These are phyloP conservation scores for Dendrocincla tyrannina DNA, from an alignment of 2,797 vertebrate species.

Conservation along the genomic window DNA sequence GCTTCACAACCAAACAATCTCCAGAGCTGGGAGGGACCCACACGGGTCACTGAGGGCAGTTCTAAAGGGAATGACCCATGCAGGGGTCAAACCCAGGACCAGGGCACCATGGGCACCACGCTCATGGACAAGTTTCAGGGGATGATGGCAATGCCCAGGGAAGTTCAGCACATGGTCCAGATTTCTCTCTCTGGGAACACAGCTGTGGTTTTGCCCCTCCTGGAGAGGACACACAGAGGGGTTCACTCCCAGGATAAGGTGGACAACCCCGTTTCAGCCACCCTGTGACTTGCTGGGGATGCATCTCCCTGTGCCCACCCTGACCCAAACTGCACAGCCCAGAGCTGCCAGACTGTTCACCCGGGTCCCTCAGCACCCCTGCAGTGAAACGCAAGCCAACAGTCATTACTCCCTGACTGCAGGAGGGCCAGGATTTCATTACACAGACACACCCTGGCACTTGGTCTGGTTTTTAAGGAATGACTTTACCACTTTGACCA, in stretches of 20 bases:
- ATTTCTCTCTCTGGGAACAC: fast-evolving
- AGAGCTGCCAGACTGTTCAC: background rate
- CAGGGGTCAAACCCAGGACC: background rate
- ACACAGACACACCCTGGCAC: fast-evolving
- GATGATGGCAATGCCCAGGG: fast-evolving
- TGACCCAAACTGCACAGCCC: background rate
- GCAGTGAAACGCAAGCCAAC: background rate
- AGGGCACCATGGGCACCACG: background rate
- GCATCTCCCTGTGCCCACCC: background rate
- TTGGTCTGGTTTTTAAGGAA: background rate
- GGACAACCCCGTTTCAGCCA: background rate
- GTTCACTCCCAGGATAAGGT: background rate
- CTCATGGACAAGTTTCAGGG: fast-evolving
- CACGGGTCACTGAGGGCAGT: background rate
- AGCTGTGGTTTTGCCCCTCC: fast-evolving
- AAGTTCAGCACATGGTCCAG: fast-evolving
- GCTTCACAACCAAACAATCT: background rate
- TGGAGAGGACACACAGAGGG: fast-evolving
- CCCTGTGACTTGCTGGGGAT: background rate
- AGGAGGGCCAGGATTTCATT: background rate
- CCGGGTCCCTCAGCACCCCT: fast-evolving
- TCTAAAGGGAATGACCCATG: background rate
- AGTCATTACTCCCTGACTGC: background rate
- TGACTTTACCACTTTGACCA: background rate
- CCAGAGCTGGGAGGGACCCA: background rate